These are phyloP conservation scores for Sebastes jordani DNA, from an alignment of 2,797 vertebrate genomes.

Conservation along the genomic window DNA sequence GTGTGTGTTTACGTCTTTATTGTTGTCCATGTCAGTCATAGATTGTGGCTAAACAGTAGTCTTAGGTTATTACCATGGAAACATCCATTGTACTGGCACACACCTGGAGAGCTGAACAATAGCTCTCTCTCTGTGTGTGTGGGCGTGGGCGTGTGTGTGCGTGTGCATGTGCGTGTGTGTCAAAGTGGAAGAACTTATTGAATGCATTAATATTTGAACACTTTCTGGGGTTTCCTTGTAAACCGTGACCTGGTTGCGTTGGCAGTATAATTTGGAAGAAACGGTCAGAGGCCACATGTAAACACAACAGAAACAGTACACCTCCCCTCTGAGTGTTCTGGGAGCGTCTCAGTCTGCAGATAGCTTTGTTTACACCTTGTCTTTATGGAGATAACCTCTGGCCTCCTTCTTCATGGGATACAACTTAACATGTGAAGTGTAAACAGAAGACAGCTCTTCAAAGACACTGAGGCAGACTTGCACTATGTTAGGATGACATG, in stretches of 20 bases:
- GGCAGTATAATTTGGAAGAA: neutral
- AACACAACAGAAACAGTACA: conserved; percentile 52
- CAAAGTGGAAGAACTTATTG: neutral
- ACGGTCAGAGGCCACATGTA: conserved; percentile 11
- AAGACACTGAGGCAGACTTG: neutral
- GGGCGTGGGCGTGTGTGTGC: accelerated
- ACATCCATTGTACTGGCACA: conserved; percentile 1
- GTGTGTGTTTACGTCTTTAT: neutral
- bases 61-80: conserved; percentile 25
- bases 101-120: conserved; percentile 6
- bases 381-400: conserved; percentile 53
- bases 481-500: neutral
- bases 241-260: conserved; percentile 5
- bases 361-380: conserved; percentile 46
- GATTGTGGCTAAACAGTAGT: neutral
- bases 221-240: conserved; percentile 51
- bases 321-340: neutral
- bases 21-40: conserved; percentile 8
- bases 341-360: conserved; percentile 11
- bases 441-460: conserved; percentile 29
- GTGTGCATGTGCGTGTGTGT: too few relatives aligned
- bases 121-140: neutral
- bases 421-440: conserved; percentile 24
- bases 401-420: conserved; percentile 14
- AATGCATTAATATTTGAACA: conserved; percentile 31